Conservation (phyloP, 2,797 vertebrate species). For the Sylvilagus floridanus region DNA sequence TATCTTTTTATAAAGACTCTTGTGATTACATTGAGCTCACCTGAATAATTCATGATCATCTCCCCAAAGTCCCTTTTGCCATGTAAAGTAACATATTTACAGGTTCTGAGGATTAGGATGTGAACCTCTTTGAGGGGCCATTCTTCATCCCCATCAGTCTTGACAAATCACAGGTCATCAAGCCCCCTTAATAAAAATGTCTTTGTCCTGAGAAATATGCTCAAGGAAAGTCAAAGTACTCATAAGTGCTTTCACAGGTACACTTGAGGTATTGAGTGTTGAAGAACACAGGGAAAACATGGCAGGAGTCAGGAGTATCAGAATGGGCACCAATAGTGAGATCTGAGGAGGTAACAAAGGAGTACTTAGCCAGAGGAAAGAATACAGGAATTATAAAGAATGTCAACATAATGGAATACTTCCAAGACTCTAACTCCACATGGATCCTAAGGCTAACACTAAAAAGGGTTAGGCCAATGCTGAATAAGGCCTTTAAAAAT, state of each 20-base stretch:
- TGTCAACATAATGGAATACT: background rate
- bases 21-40: background rate
- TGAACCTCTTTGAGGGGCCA: background rate
- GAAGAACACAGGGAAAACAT: background rate
- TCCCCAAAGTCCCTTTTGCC: background rate
- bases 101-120: background rate
- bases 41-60: conserved; percentile 4
- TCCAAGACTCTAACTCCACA: background rate
- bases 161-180: background rate
- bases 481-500: background rate
- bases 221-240: background rate
- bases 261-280: background rate
- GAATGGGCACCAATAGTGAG: background rate
- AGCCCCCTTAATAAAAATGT: background rate
- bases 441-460: background rate
- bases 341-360: background rate
- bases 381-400: background rate
- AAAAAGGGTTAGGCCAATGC: background rate
- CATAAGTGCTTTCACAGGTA: background rate
- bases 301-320: background rate
- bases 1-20: background rate
- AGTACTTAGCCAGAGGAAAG: background rate
- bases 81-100: background rate
- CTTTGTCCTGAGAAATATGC: background rate
- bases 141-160: background rate